Percentiles rank a stretch among this genome's conserved stretches.
These are phyloP conservation scores for Calyptommatus sinebrachiatus DNA, from an alignment of 2,113 vertebrate genomes.

Conservation along the genomic window DNA sequence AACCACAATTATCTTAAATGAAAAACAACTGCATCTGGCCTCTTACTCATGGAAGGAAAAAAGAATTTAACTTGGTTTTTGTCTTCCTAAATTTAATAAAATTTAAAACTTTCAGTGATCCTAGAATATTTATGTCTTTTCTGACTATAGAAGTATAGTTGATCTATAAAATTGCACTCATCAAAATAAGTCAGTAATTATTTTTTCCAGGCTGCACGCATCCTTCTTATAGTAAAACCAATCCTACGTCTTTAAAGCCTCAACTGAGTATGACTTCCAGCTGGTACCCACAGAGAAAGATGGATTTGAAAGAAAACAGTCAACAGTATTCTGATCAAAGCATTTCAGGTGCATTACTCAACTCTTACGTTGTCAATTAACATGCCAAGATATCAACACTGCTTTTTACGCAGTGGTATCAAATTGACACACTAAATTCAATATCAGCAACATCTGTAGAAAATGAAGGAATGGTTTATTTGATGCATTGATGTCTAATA, in stretches of 20 bases:
- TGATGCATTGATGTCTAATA: neutral
- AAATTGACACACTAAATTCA: neutral
- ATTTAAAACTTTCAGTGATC: neutral
- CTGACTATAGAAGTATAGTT: neutral
- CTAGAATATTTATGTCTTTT: neutral
- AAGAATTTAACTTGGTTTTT: too few relatives aligned
- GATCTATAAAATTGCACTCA: neutral
- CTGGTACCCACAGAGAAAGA: neutral
- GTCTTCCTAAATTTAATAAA: neutral
- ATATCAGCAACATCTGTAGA: neutral
- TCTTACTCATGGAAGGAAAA: too few relatives aligned
- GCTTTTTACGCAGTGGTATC: neutral
- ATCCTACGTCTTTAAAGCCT: neutral
- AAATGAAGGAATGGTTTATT: neutral
- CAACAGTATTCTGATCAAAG: neutral
- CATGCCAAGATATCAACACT: neutral
- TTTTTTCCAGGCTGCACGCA: rapidly evolving
- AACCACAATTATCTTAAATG: neutral
- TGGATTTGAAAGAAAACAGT: neutral
- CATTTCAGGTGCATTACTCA: neutral
- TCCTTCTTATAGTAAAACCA: neutral
- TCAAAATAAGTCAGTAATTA: neutral
- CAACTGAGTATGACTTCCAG: neutral
- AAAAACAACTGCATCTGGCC: neutral
- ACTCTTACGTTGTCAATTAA: neutral